Conservation (phyloP, 2,113 vertebrate species). For the Shinisaurus crocodilurus region DNA sequence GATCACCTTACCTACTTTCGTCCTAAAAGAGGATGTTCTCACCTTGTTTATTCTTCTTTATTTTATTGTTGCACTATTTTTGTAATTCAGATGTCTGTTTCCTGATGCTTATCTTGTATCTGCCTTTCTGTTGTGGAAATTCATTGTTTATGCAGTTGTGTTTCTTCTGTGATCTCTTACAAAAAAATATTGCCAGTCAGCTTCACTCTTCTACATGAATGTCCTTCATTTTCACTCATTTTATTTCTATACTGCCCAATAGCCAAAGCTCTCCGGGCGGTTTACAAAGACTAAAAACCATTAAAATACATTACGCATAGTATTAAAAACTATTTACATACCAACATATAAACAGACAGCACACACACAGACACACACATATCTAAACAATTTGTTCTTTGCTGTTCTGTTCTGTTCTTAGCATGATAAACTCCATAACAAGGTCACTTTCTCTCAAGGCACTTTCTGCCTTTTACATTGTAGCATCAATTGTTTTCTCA, state of each 20-base stretch:
- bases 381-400: no score
- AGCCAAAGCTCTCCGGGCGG: no score
- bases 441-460: neutral
- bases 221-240: no score
- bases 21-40: neutral
- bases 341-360: no score
- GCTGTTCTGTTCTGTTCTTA: neutral
- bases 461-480: neutral
- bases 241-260: no score
- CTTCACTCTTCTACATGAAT: neutral
- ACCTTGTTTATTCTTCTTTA: neutral
- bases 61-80: slow-evolving; percentile 4
- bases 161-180: neutral
- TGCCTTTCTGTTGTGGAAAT: neutral
- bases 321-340: no score
- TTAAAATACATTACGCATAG: no score
- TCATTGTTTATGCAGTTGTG: neutral
- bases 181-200: neutral
- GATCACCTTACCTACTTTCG: neutral
- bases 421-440: neutral
- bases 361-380: no score
- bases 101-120: neutral
- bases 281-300: no score
- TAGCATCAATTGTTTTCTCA: neutral
- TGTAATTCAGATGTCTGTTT: neutral